phyloP scores from a whole-genome alignment of 2,113 vertebrate genomes.

The Salvelinus sp. region DNA sequence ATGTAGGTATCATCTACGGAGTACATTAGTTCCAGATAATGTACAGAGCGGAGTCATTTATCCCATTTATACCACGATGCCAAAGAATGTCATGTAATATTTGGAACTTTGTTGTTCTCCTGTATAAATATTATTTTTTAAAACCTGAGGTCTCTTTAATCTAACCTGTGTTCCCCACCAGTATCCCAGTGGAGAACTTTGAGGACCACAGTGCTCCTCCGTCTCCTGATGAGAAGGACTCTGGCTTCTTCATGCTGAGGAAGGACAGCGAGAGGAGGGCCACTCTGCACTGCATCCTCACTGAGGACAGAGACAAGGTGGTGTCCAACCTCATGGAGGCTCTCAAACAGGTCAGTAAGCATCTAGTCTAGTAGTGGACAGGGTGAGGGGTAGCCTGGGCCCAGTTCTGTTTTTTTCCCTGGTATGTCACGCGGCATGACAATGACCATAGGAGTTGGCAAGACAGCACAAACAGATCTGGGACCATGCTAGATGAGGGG shows the following conservation, averaged over 20 bases:
- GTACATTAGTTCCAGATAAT: no score
- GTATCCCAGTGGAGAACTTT: conserved; percentile 97
- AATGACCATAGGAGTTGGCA: no score
- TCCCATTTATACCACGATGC: no score
- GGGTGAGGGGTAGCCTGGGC: no score
- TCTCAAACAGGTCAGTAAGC: conserved; percentile 82
- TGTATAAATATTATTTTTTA: not conserved
- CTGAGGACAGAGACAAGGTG: conserved; percentile 90
- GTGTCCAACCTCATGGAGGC: conserved; percentile 91
- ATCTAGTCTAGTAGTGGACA: not conserved
- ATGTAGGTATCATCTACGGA: no score
- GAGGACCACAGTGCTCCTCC: conserved; percentile 98
- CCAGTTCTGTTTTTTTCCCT: not conserved
- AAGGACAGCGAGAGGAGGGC: conserved; percentile 96
- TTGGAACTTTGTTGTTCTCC: not conserved
- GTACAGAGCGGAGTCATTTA: no score
- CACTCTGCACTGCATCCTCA: conserved; percentile 92
- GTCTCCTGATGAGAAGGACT: conserved; percentile 95
- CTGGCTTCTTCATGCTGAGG: conserved; percentile 93
- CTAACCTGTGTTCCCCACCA: conserved; percentile 46
- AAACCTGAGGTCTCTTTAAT: not conserved
- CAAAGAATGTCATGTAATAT: no score
- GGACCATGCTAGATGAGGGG: no score
- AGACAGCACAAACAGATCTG: not conserved
- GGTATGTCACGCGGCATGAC: not conserved